Base-by-base conservation (phyloP, 2,113 vertebrate genomes). In the Tapirus terrestris region DNA sequence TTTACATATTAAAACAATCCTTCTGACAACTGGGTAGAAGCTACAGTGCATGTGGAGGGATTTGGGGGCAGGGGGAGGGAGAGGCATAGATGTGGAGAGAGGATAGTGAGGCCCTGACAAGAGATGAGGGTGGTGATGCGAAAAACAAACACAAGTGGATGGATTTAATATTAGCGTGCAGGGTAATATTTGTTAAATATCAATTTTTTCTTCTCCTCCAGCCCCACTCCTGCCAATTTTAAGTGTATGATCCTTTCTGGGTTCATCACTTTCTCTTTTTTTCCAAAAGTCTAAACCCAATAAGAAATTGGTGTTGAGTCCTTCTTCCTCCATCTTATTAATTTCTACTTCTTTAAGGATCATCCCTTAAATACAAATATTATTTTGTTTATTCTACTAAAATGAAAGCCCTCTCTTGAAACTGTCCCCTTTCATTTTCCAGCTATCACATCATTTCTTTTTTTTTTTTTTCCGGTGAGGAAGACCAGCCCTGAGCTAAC, bases 31-130 rank as follows among this genome's bases (percentile, higher is more conserved):
- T 53, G 8, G 9, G 27, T 51, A 21, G 33, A 31, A 72, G 53
- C 17, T 10, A 7, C 36, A 31, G 3, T 56, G 23, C 60, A 3
- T 27, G 23, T 29, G 12, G 53, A 21, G 29, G n/a, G 17, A 12
- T 12, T 16, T 5, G 43, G 73, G 11, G n/a, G 33, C 3, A 8
- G 17, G 2, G 45, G 4, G 6, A 4, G 0, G 2, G 6, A 4
- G 6, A 3, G 0, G 2, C 3, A 12, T 9, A 23, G 51, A 48
- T 1, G 8, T 27, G 39, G 39, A 83, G 21, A 72, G 60, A 85
- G 58, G 20, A 16, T 12, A 43, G 58, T 1, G 20, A 1, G 18
- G 27, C 17, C 18, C 13, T 33, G 7, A 8, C 8, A 1, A 39
- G 77, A 68, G 48, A 0, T 13, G 14, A 83, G 23, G 18, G 31